Base-by-base conservation (phyloP, 2,888 invertebrate genomes). In the Micoletzkya japonica region DNA sequence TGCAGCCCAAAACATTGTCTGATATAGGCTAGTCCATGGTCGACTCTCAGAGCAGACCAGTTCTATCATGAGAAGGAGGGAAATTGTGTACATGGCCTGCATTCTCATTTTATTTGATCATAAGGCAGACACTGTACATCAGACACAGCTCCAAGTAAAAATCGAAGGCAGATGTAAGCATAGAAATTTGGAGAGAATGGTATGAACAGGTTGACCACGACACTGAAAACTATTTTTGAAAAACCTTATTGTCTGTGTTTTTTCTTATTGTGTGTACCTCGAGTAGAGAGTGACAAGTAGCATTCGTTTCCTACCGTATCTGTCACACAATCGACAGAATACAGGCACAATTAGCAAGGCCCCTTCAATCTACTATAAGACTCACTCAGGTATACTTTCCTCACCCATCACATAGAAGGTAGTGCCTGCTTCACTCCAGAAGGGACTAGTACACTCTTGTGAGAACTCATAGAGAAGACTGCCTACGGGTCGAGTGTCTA, bases 271-370 rank as follows among this genome's bases (percentile, higher is more conserved):
- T 20, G 26, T 54, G n/a, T 24, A 37, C 64, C 64, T 66, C 6
- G 54, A 52, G 34, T 50, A 66, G 36, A 66, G 54, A 4, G 54
- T 26, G 4, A 54, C 44, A 28, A 66, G 64, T 7, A 66, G 36
- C 2, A 66, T 20, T 4, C 54, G 64, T 26, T 54, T 66, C 54
- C 64, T 34, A 14, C 64, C 64, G 37, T 66, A 66, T 36, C 32
- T 66, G n/a, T 66, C 64, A 4, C 54, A 52, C n/a, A 66, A 34
- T 36, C 54, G 28, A 20, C 36, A 66, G 64, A 66, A 66, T 3
- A 66, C 28, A 2, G 64, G 64, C 1, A 66, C 64, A 28, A 54
- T 10, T 7, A 52, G 4, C 64, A 66, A 54, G 17, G 64, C 64
- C 26, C 64, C 64, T 57, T n/a, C 20, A 20, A 4, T 26, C 26